A percentile compares a stretch with the other conserved stretches of the same genome.
These are phyloP conservation scores for Gasterosteus nipponicus DNA, from an alignment of 2,113 vertebrate species.

Conservation along the genomic window DNA sequence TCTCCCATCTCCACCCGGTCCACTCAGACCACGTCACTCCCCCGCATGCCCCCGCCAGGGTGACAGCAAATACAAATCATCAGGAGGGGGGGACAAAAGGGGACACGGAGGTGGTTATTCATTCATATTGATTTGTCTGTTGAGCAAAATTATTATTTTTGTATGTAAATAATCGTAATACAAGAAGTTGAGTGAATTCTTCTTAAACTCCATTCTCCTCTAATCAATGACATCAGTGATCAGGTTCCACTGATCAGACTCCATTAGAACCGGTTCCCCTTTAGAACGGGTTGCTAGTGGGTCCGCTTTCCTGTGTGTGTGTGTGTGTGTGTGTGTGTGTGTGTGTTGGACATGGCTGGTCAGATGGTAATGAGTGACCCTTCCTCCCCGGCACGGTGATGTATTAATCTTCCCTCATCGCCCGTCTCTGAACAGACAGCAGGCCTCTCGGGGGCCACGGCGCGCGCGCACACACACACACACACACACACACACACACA, in stretches of 20 bases:
- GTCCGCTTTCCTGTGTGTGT: conserved; percentile 28
- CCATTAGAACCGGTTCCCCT: conserved; percentile 14
- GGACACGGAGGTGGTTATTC: not conserved
- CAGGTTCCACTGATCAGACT: too few species aligned
- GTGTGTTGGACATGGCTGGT: conserved; percentile 56
- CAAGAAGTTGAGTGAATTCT: too few species aligned
- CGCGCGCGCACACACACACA: too few species aligned
- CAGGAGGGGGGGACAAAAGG: not conserved
- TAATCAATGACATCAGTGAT: too few species aligned
- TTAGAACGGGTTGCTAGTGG: too few species aligned
- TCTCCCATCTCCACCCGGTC: conserved; percentile 57
- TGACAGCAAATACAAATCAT: too few species aligned
- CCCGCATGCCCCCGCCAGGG: too few species aligned
- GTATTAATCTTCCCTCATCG: conserved; percentile 76
- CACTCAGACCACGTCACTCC: not conserved
- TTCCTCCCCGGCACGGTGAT: conserved; percentile 72
- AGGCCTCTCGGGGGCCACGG: conserved; percentile 60
- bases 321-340: conserved; percentile 30
- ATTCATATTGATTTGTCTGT: too few species aligned
- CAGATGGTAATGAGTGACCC: conserved; percentile 78
- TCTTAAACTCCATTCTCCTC: too few species aligned
- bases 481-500: conserved; percentile 12
- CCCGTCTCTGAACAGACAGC: conserved; percentile 56
- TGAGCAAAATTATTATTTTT: too few species aligned
- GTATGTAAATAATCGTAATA: too few species aligned